phyloP scores from a whole-genome alignment of 2,888 invertebrate genomes.

The Microplitis manilae region DNA sequence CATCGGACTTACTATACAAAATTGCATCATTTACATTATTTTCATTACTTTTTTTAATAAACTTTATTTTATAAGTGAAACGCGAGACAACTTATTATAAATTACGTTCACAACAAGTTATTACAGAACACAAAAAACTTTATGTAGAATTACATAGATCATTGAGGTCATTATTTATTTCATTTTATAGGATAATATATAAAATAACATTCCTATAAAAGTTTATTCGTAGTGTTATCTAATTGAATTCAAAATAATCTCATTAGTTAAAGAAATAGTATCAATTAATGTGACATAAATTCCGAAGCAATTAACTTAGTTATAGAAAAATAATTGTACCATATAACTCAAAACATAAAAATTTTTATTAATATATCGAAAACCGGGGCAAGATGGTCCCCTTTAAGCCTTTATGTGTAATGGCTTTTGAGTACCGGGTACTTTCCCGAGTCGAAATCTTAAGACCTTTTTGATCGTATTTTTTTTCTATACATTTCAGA shows the following conservation, averaged over 20 bases:
- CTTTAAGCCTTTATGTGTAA: no score
- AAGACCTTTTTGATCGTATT: no score
- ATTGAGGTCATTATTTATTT: background rate
- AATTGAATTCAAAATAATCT: background rate
- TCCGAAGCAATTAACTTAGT: background rate
- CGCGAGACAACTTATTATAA: background rate
- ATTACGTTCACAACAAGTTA: background rate
- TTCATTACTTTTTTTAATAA: background rate
- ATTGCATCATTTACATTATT: background rate
- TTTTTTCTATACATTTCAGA: no score
- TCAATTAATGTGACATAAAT: background rate
- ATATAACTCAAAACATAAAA: background rate
- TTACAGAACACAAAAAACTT: slow-evolving; percentile 3
- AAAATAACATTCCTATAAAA: background rate
- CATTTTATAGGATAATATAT: background rate
- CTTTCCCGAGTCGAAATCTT: no score
- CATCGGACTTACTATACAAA: background rate
- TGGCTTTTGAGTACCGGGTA: no score
- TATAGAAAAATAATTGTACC: background rate
- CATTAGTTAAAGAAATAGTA: background rate
- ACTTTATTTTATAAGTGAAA: background rate
- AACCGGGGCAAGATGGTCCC: no score
- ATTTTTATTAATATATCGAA: background rate
- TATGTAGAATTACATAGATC: background rate
- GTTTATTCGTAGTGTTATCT: background rate